A percentile compares a stretch with the other conserved stretches of the same genome.
phyloP scores from a whole-genome alignment of 2,113 vertebrate genomes.

The Hydropotes inermis region DNA sequence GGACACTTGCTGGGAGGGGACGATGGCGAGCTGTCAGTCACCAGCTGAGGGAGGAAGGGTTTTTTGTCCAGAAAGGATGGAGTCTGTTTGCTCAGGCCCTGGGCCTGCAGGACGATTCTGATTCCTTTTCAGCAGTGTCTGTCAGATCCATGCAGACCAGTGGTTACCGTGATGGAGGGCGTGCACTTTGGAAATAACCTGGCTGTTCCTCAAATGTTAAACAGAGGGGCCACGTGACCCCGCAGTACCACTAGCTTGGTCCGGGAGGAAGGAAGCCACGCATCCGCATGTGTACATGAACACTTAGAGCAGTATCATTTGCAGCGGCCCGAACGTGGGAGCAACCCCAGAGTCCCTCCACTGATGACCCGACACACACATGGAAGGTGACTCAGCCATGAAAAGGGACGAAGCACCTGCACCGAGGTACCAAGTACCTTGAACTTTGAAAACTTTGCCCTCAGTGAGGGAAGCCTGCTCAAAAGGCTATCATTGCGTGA shows the following conservation, averaged over 20 bases:
- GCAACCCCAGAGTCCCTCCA: neutral
- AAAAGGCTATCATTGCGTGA: neutral
- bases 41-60: neutral
- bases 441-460: rapidly evolving
- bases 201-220: neutral
- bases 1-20: neutral
- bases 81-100: neutral
- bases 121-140: neutral
- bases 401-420: neutral
- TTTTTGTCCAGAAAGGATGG: neutral
- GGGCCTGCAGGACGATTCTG: neutral
- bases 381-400: neutral
- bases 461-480: too few species aligned
- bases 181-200: neutral
- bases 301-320: too few species aligned
- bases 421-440: rapidly evolving
- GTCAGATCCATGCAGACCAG: neutral
- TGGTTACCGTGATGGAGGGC: neutral
- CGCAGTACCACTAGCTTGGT: too few species aligned
- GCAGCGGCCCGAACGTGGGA: neutral
- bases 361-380: rapidly evolving
- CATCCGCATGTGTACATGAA: neutral
- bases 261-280: neutral
- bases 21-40: neutral
- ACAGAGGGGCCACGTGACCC: neutral